These are phyloP conservation scores for Leptinotarsa defecta DNA, from an alignment of 1,140 invertebrate genomes.

Conservation along the genomic window DNA sequence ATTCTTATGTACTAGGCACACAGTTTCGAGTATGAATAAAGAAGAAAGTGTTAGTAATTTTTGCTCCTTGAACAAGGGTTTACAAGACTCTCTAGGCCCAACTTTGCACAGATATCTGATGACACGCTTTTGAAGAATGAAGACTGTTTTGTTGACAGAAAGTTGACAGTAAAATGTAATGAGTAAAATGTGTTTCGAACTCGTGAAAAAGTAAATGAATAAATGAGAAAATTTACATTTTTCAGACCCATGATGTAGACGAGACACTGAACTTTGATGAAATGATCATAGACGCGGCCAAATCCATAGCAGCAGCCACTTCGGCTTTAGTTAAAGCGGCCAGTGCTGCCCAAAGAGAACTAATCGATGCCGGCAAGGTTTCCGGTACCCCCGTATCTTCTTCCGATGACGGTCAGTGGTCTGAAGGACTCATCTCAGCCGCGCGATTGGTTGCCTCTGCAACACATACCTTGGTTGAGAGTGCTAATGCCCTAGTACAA, in stretches of 20 bases:
- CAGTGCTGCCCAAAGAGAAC: slow-evolving; percentile 91
- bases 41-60: no score
- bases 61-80: no score
- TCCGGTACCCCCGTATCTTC: slow-evolving; percentile 77
- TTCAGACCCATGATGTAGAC: slow-evolving; percentile 73
- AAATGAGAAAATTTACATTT: slow-evolving; percentile 7
- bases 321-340: slow-evolving; percentile 95
- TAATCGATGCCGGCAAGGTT: slow-evolving; percentile 83
- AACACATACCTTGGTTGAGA: slow-evolving; percentile 95
- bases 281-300: slow-evolving; percentile 97
- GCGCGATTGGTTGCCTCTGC: slow-evolving; percentile 95
- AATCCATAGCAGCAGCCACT: slow-evolving; percentile 96
- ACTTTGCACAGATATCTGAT: no score
- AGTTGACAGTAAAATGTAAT: background rate
- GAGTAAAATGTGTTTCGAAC: background rate
- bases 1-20: no score
- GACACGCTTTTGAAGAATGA: no score
- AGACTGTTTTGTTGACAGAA: no score
- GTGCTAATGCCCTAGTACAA: slow-evolving; percentile 95
- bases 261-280: slow-evolving; percentile 97
- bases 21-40: no score
- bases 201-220: background rate
- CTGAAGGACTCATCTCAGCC: slow-evolving; percentile 95
- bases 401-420: slow-evolving; percentile 98
- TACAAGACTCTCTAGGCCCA: no score